Conservation (phyloP, 92 coral and sea anemone species). For the Palythoa grandiflora region DNA sequence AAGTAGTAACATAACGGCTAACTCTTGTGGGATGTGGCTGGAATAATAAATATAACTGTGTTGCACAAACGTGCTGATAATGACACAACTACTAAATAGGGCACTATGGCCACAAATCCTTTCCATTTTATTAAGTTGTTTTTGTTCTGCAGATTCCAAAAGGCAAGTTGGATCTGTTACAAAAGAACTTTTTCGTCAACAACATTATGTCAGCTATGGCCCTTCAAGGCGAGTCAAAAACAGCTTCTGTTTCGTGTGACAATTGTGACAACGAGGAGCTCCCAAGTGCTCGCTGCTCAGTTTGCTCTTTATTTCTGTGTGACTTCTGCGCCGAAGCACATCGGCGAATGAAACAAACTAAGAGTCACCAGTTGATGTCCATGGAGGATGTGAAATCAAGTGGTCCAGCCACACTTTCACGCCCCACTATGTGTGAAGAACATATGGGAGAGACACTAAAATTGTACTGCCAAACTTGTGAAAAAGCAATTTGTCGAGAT, state of each 20-base stretch:
- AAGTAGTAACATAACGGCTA: too few species aligned
- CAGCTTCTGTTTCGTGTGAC: slow-evolving; percentile 56
- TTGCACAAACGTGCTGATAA: too few species aligned
- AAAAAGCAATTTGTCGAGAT: slow-evolving; percentile 80
- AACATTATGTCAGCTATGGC: slow-evolving; percentile 56
- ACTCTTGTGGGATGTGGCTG: too few species aligned
- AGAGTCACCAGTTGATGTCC: slow-evolving; percentile 66
- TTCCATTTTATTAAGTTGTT: neutral
- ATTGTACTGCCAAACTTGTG: slow-evolving; percentile 80
- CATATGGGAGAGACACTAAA: slow-evolving; percentile 75
- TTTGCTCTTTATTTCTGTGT: slow-evolving; percentile 74
- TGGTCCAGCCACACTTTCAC: slow-evolving; percentile 55
- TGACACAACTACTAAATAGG: too few species aligned
- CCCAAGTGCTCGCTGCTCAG: slow-evolving; percentile 66
- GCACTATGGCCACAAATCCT: too few species aligned
- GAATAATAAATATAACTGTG: too few species aligned
- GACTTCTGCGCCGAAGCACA: slow-evolving; percentile 76
- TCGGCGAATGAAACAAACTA: slow-evolving; percentile 53
- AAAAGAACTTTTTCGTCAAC: slow-evolving; percentile 61
- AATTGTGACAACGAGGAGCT: slow-evolving; percentile 74
- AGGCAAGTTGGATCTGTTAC: slow-evolving; percentile 41
- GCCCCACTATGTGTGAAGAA: slow-evolving; percentile 63
- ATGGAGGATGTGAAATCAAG: slow-evolving; percentile 64
- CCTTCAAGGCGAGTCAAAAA: slow-evolving; percentile 11
- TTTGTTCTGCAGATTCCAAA: slow-evolving; percentile 50